A percentile compares a stretch with the other conserved stretches of the same genome.
These are phyloP conservation scores for Siniperca obscura DNA, from an alignment of 2,797 vertebrate genomes.

Conservation along the genomic window DNA sequence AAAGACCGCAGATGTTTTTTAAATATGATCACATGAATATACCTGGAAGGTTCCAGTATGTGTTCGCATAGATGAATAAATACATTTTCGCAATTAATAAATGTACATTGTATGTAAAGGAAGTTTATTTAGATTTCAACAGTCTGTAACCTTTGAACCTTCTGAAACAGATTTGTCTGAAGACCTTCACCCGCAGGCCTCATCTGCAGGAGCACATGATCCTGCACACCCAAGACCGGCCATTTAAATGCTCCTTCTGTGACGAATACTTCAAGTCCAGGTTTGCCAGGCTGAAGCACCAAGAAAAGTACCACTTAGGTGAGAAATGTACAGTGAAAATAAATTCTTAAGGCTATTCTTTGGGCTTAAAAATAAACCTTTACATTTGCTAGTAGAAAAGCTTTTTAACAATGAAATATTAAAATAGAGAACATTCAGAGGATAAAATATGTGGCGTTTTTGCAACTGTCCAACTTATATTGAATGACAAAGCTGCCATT, in stretches of 20 bases:
- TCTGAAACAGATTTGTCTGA: conserved; percentile 91
- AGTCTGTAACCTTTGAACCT: background rate
- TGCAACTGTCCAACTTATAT: background rate
- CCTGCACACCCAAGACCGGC: conserved; percentile 96
- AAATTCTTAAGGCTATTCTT: background rate
- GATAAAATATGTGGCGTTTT: background rate
- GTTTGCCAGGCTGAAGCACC: conserved; percentile 96
- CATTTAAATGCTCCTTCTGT: conserved; percentile 97
- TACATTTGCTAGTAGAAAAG: background rate
- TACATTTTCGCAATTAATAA: background rate
- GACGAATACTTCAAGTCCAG: conserved; percentile 97
- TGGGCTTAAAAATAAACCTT: background rate
- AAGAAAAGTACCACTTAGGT: conserved; percentile 98
- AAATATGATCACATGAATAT: background rate
- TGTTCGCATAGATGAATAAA: background rate
- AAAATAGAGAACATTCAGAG: background rate
- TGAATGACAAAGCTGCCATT: background rate
- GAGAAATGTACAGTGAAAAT: conserved; percentile 34
- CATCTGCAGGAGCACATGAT: conserved; percentile 99
- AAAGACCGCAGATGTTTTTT: too few species aligned
- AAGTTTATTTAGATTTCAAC: background rate
- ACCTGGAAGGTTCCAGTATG: background rate
- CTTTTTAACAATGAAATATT: background rate
- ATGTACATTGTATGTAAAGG: background rate
- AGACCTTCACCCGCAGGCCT: conserved; percentile 94